Evolutionary conservation across 2,797 vertebrate genomes (phyloP), one percentile per base, ranked within the genome.

Genomic region (Smutsia temminckii): DNA sequence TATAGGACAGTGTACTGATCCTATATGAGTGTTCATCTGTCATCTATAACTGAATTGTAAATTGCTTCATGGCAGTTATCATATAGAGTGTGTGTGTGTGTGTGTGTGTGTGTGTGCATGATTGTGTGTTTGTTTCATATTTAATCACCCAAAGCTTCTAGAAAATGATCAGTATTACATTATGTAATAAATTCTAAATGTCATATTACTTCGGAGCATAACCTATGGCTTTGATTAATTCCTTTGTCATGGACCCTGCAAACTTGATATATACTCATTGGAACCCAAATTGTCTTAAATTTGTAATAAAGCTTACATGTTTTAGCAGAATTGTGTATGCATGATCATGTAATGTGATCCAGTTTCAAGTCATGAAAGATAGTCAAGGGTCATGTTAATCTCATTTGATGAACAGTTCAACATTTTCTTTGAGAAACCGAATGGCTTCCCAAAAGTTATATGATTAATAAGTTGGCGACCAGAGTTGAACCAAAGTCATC

Each of bases 321-420:
- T 63, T 57, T 34, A 90, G 21, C 18, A 87, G 78, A 95, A 68
- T 46, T n/a, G 8, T 88, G 16, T 34, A 85, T 34, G 5, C 11
- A 79, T 79, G 71, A 46, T 80, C 8, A 5, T 57, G 13, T 40
- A 27, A 25, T 59, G 16, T 32, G 20, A 53, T 17, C 23, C 27
- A 55, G 11, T 85, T 93, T 78, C 29, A 6, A 80, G 4, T 83
- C 51, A 59, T 12, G 8, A 90, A 29, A 89, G 49, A 51, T 23
- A 40, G 29, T 83, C 34, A 75, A 80, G 93, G 64, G 6, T 66
- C 63, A 87, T 46, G 91, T 94, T 71, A 81, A 81, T 85, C 18
- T 92, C 51, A 57, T 34, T 87, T 92, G 17, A 79, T 94, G 61
- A 78, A 55, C 6, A 32, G 8, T 14, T 80, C 25, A 80, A 5